Evolutionary conservation across 2,113 vertebrate genomes (phyloP), one percentile per base, ranked within the genome.

Genomic region (Diadophis punctatus): DNA sequence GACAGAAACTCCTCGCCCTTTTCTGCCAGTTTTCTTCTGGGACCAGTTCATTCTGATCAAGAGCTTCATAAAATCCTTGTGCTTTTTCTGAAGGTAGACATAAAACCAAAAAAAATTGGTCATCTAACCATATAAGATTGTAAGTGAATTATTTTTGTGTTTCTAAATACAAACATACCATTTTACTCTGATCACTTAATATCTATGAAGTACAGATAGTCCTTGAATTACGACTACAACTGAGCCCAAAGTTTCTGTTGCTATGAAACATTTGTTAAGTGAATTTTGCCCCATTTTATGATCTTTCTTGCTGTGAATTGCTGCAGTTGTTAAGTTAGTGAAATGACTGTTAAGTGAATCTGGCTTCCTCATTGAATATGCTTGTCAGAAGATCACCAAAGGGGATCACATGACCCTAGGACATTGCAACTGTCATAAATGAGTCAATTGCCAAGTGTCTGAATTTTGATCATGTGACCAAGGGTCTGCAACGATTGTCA

Each of bases 11-110:
- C 53, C 98, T 98, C 89, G 98, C 99, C 93, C 99, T 98, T 49
- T 96, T 99, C 94, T 99, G 98, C 98, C 99, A 99, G 96, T 99
- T 99, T 96, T 99, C 99, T 92, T 99, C 99, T 20, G 98, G 97
- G 58, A 97, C 97, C 93, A 97, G 96, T 89, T 99, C 98, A 1
- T 93, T 98, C 95, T 98, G 98, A 94, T 99, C 99, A 0, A 98
- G 97, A 89, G 98, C 98, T 96, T 99, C 98, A 96, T 99, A 99
- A 96, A 99, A 99, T 2, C 98, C 98, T 97, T 99, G 99, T 96
- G 99, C 98, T 98, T 99, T 99, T 98, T 99, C 99, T 99, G 97
- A 92, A 95, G 96, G 43, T 0, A 92, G 84, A 63, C 55, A 93
- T 23, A 18, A 5, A 86, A 30, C 14, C 86, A 60, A 6, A 80